Base-by-base conservation (phyloP, 2,888 invertebrate genomes). In the Cremastobaeus sp. region DNA sequence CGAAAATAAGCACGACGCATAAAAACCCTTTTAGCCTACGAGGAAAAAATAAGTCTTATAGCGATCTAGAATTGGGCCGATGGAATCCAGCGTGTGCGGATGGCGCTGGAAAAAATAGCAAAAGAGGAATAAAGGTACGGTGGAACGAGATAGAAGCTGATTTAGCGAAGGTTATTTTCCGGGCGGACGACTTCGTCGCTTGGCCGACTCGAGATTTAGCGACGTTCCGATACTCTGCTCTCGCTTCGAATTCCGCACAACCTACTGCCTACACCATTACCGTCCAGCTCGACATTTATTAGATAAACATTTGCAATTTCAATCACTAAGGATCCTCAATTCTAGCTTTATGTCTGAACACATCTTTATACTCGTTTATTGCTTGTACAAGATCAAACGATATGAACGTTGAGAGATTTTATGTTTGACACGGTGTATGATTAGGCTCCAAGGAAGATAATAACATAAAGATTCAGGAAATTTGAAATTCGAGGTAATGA, bases 121-220 rank as follows among this genome's bases (percentile, higher is more conserved):
- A 72, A 45, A 45, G 50, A 28, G 41, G 20, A 60, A 52, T 60
- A 71, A 64, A 28, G 59, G 66, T 45, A 70, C 18, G 59, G 37
- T 37, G 48, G 57, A 73, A 69, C n/a, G 14, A 15, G 14, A 50
- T 71, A 54, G 59, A 54, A 72, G 60, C 82, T 85, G 82, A 84
- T 85, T 85, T 81, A 80, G 79, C 79, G 79, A 75, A 84, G 83
- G 82, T 85, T 85, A 86, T 86, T 86, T 86, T 86, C 85, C 85
- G 82, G 84, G 73, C 82, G 83, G 78, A 79, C 83, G 84, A 81
- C 39, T 79, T 79, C 78, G 75, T 75, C 78, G 77, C 70, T 66
- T 77, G 72, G 77, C 68, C 60, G 64, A 76, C 70, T 78, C 65
- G 64, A 54, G 65, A 64, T 78, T 78, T 62, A 60, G 66, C 72